phyloP scores from a whole-genome alignment of 2,113 vertebrate species.

The Anhinga anhinga region DNA sequence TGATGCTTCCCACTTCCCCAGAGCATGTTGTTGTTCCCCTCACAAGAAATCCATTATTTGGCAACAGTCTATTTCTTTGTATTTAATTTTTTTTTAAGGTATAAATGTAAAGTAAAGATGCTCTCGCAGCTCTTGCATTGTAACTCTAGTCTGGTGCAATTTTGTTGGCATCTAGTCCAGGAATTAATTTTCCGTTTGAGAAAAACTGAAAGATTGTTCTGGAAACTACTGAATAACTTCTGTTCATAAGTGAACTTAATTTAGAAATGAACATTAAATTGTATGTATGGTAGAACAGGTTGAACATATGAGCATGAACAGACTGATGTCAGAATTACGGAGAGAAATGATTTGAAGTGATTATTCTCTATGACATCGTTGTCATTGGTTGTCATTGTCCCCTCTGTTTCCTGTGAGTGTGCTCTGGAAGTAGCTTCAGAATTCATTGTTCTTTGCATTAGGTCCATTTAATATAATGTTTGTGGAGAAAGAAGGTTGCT shows the following conservation, averaged over 20 bases:
- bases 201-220: not conserved
- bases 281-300: not conserved
- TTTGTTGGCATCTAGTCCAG: not conserved
- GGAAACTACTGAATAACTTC: not conserved
- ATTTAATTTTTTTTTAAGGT: not conserved
- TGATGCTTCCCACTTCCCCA: not conserved
- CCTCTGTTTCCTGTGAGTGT: not conserved
- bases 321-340: not conserved
- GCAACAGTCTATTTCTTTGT: not conserved
- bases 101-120: not conserved
- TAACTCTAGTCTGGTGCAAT: not conserved
- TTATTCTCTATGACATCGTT: not conserved
- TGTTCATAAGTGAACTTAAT: not conserved
- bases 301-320: not conserved
- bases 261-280: not conserved
- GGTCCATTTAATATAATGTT: not conserved
- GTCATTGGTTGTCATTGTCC: not conserved
- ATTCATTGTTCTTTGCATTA: not conserved
- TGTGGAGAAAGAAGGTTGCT: not conserved
- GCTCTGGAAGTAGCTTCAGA: not conserved
- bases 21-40: not conserved
- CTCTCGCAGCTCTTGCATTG: accelerated
- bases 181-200: not conserved
- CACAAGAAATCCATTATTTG: not conserved
- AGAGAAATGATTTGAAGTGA: not conserved